A percentile compares a stretch with the other conserved stretches of the same genome.
Evolutionary conservation across 1,140 invertebrate species (phyloP).

Genomic region (Heliconius hewitsoni): DNA sequence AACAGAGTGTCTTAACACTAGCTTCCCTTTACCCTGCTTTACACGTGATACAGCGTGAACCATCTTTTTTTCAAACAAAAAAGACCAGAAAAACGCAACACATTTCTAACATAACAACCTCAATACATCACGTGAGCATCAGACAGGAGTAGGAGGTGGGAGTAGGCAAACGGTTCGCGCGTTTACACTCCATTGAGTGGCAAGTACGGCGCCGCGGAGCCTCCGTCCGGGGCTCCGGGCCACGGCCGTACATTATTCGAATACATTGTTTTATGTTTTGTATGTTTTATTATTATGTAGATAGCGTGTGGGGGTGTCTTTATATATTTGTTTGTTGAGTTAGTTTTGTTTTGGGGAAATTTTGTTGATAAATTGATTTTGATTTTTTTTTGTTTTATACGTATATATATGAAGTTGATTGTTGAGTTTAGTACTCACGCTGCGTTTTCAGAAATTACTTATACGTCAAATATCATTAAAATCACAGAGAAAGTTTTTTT

Average conservation of each 20-base stretch:
- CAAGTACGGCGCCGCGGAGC: conserved; percentile 64
- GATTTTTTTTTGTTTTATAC: no score
- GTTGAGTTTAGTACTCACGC: no score
- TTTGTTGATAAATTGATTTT: no score
- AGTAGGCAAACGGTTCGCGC: conserved; percentile 36
- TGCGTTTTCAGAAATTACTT: no score
- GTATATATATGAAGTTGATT: no score
- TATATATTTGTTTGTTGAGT: neutral
- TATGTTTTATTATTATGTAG: neutral
- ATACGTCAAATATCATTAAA: no score
- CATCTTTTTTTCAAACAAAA: neutral
- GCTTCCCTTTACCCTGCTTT: no score
- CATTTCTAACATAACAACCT: neutral
- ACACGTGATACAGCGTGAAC: neutral
- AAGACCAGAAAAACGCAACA: neutral
- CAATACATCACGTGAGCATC: conserved; percentile 9
- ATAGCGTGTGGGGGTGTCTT: neutral
- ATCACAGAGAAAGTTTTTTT: no score
- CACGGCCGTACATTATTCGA: neutral
- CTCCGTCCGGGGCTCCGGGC: conserved; percentile 66
- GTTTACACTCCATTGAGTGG: conserved; percentile 68
- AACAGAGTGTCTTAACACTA: no score
- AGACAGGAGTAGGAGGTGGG: neutral
- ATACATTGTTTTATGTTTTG: neutral
- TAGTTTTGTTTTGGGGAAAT: neutral